Evolutionary conservation across 2,797 vertebrate genomes (phyloP).

Genomic region (Smutsia temminckii): DNA sequence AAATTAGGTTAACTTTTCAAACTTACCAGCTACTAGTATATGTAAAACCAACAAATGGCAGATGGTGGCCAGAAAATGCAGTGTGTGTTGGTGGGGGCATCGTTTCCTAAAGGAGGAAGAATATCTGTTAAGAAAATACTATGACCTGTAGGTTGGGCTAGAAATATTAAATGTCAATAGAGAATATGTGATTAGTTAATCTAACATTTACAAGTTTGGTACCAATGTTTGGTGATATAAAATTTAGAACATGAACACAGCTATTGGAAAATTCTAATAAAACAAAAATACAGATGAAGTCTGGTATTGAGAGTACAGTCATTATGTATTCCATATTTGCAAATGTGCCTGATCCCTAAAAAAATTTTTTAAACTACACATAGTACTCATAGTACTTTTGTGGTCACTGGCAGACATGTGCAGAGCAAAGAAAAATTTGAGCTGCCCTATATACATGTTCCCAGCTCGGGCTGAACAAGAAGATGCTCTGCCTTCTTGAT

Average conservation of each 20-base stretch:
- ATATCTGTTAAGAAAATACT: slow-evolving; percentile 43
- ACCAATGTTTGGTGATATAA: background rate
- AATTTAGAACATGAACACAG: background rate
- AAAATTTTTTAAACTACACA: background rate
- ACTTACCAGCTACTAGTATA: slow-evolving; percentile 99
- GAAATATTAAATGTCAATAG: background rate
- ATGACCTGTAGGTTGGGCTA: background rate
- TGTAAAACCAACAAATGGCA: slow-evolving; percentile 98
- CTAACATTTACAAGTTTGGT: background rate
- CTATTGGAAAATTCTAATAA: background rate
- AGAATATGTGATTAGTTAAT: background rate
- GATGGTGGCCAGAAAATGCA: slow-evolving; percentile 97
- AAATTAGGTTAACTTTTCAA: slow-evolving; percentile 43
- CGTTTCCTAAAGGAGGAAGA: slow-evolving; percentile 90
- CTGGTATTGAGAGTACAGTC: background rate
- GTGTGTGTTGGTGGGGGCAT: slow-evolving; percentile 98
- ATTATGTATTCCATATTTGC: background rate
- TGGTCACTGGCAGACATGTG: background rate
- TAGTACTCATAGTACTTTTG: background rate
- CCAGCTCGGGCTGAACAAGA: rapidly evolving
- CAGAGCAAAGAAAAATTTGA: background rate
- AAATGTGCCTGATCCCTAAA: background rate
- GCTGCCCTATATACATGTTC: rapidly evolving
- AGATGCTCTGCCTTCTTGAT: background rate
- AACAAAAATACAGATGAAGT: slow-evolving; percentile 30